Percentiles rank a stretch among this genome's conserved stretches.
phyloP scores from a whole-genome alignment of 2,888 invertebrate genomes.

The Nematopogon swammerdamellus region DNA sequence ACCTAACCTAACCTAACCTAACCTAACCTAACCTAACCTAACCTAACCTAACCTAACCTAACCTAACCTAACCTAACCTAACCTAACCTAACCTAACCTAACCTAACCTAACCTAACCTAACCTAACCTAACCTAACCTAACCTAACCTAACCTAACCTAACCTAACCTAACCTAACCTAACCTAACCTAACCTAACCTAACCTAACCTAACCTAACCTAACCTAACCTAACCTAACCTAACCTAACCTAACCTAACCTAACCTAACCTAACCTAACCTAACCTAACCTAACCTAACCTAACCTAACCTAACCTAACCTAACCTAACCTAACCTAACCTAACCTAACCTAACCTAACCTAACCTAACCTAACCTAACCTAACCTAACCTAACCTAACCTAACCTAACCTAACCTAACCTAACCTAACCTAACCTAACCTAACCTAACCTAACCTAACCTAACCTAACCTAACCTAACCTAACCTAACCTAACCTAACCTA shows the following conservation, averaged over 20 bases:
- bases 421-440: slow-evolving; percentile 10
- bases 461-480: slow-evolving; percentile 11
- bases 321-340: slow-evolving; percentile 7
- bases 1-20: slow-evolving; percentile 3
- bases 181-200: slow-evolving; percentile 7
- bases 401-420: slow-evolving; percentile 7
- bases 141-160: slow-evolving; percentile 6
- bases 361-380: slow-evolving; percentile 7
- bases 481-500: slow-evolving; percentile 11
- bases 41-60: slow-evolving; percentile 3
- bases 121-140: slow-evolving; percentile 3
- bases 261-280: slow-evolving; percentile 7
- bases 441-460: slow-evolving; percentile 11
- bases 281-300: slow-evolving; percentile 7
- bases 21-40: slow-evolving; percentile 3
- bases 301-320: slow-evolving; percentile 7
- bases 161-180: slow-evolving; percentile 8
- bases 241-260: slow-evolving; percentile 7
- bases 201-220: slow-evolving; percentile 7
- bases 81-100: slow-evolving; percentile 6
- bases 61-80: slow-evolving; percentile 3
- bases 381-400: slow-evolving; percentile 7
- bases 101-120: slow-evolving; percentile 5
- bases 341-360: slow-evolving; percentile 7
- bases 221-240: slow-evolving; percentile 7